Base-by-base conservation (phyloP, 2,888 invertebrate genomes). In the Ctena decussata region DNA sequence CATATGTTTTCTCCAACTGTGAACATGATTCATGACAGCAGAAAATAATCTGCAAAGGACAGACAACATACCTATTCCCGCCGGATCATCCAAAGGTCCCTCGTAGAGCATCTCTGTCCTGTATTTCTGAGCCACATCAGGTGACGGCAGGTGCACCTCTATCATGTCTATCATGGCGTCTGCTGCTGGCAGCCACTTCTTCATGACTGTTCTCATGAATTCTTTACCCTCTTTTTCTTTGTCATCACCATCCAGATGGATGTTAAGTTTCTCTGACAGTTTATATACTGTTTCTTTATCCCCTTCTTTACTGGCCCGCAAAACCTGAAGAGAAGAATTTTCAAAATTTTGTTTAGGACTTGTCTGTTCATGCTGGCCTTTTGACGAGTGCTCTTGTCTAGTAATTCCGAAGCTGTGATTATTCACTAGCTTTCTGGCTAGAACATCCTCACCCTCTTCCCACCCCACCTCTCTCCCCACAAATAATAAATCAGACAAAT, bases 91-190 rank as follows among this genome's bases (percentile, higher is more conserved):
- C 89, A 97, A 97, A 77, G 99, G 99, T 93, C 99, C 99, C 96
- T 99, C 99, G 96, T 99, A 99, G 96, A 99, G 97, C 98, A 99
- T 98, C 97, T 99, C 99, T 71, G 99, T 99, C 96, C 99, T 97
- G 97, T 99, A 99, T 96, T 98, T 98, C 97, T 99, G 99, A 71
- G 99, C 99, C 80, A 98, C 98, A 73, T 99, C 99, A 0, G 99
- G 99, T 44, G 99, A 99, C 85, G 99, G 99, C 96, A 99, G 97
- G 96, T 99, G 99, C 96, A 99, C 98, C 96, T 99, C 98, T 96
- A 99, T 99, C 99, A 99, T 99, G 97, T 99, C 99, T 97, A 99
- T 98, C 95, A 99, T 97, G 94, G 99, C 98, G 96, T 99, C 99
- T 92, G 99, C 99, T 95, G 99, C 99, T 76, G 99, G 99, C 96